These are phyloP conservation scores for Grammomys dolichurus DNA, from an alignment of 2,113 vertebrate genomes.

Conservation along the genomic window DNA sequence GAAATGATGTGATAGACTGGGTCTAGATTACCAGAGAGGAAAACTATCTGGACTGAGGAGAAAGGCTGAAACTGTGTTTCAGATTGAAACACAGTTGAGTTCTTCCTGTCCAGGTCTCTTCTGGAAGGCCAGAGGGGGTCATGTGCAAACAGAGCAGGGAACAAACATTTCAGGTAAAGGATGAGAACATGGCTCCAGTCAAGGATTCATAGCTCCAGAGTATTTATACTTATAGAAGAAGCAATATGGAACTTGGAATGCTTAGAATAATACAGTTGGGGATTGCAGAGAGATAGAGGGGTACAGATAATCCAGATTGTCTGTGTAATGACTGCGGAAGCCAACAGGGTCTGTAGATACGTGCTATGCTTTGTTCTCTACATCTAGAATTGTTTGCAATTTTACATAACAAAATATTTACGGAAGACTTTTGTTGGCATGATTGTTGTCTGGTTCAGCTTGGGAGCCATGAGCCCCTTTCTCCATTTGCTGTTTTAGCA, in stretches of 20 bases:
- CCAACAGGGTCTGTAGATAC: accelerated
- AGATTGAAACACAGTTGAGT: background rate
- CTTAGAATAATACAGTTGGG: background rate
- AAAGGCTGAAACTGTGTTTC: background rate
- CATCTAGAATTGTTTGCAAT: background rate
- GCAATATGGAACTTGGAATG: background rate
- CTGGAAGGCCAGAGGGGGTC: background rate
- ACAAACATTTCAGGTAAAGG: background rate
- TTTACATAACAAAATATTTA: background rate
- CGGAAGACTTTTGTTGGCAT: background rate
- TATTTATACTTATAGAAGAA: background rate
- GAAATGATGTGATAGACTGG: background rate
- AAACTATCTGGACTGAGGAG: background rate
- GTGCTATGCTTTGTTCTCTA: background rate
- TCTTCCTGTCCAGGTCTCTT: background rate
- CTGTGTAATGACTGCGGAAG: background rate
- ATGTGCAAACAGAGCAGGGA: background rate
- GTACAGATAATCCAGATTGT: background rate
- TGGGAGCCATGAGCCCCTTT: background rate
- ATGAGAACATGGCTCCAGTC: background rate
- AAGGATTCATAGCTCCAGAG: background rate
- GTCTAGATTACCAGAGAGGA: background rate
- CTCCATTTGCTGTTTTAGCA: background rate
- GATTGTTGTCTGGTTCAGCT: background rate
- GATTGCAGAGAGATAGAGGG: background rate